These are phyloP conservation scores for Bombyx mandarina DNA, from an alignment of 1,140 invertebrate genomes.

Conservation along the genomic window DNA sequence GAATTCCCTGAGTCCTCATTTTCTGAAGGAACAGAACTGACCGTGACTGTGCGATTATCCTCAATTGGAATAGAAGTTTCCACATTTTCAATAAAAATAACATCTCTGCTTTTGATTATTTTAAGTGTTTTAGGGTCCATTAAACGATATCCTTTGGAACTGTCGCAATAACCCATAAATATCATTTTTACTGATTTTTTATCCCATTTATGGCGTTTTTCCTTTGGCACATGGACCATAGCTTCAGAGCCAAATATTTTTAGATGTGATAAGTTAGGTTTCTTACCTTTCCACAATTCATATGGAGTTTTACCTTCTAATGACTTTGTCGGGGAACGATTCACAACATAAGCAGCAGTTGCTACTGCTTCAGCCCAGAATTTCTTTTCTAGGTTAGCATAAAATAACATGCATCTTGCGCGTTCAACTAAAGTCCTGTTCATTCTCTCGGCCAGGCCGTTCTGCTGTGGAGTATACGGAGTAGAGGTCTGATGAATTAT, in stretches of 20 bases:
- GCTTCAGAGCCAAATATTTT: too few species aligned
- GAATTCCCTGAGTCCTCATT: too few species aligned
- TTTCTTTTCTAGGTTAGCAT: not conserved
- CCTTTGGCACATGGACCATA: slow-evolving; percentile 45
- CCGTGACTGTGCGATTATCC: too few species aligned
- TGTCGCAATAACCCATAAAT: slow-evolving; percentile 51
- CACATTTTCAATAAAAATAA: too few species aligned
- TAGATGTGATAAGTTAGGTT: too few species aligned
- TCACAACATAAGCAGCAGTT: slow-evolving; percentile 15
- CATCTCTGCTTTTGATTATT: too few species aligned
- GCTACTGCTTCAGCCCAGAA: not conserved
- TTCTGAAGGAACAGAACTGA: too few species aligned
- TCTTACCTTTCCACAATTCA: slow-evolving; percentile 45
- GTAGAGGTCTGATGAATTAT: slow-evolving; percentile 12
- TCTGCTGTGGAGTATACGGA: slow-evolving; percentile 15
- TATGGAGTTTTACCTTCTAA: slow-evolving; percentile 31
- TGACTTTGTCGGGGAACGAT: slow-evolving; percentile 16
- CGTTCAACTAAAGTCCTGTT: slow-evolving; percentile 13
- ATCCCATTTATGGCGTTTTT: slow-evolving; percentile 47
- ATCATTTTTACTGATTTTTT: slow-evolving; percentile 33
- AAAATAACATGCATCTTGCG: slow-evolving; percentile 10
- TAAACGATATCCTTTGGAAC: slow-evolving; percentile 40
- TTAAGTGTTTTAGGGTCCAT: slow-evolving; percentile 24
- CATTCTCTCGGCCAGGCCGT: slow-evolving; percentile 4
- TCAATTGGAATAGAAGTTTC: too few species aligned